Evolutionary conservation across 2,888 invertebrate species (phyloP).

Genomic region (Diploptera punctata): DNA sequence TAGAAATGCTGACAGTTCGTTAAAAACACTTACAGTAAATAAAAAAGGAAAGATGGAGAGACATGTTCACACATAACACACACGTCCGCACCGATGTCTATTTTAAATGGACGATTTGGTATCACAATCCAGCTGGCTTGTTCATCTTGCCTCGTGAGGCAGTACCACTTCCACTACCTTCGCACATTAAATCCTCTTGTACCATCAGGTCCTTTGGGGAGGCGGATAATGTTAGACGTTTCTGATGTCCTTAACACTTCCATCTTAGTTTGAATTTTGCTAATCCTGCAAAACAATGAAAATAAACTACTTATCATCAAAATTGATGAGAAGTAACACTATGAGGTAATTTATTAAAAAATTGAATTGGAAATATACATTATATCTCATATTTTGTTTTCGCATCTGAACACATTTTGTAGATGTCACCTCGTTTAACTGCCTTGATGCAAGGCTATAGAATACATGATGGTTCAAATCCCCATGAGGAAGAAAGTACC

Average conservation of each 20-base stretch:
- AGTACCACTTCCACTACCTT: slow-evolving; percentile 60
- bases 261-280: slow-evolving; percentile 55
- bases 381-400: no score
- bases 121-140: background rate
- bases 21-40: slow-evolving; percentile 5
- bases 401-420: no score
- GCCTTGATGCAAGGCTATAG: no score
- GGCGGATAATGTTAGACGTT: slow-evolving; percentile 64
- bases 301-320: slow-evolving; percentile 31
- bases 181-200: slow-evolving; percentile 71
- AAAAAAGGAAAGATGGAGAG: background rate
- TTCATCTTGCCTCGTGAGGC: background rate
- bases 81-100: background rate
- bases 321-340: slow-evolving; percentile 50
- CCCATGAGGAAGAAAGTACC: no score
- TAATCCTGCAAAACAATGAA: slow-evolving; percentile 48
- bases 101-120: slow-evolving; percentile 28
- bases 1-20: background rate
- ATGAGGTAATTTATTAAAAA: no score
- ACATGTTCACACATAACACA: background rate
- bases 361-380: no score
- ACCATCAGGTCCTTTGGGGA: slow-evolving; percentile 82
- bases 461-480: no score
- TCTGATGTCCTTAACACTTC: slow-evolving; percentile 45
- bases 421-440: no score